Base-by-base conservation (phyloP, 2,113 vertebrate genomes). In the Esox niger region DNA sequence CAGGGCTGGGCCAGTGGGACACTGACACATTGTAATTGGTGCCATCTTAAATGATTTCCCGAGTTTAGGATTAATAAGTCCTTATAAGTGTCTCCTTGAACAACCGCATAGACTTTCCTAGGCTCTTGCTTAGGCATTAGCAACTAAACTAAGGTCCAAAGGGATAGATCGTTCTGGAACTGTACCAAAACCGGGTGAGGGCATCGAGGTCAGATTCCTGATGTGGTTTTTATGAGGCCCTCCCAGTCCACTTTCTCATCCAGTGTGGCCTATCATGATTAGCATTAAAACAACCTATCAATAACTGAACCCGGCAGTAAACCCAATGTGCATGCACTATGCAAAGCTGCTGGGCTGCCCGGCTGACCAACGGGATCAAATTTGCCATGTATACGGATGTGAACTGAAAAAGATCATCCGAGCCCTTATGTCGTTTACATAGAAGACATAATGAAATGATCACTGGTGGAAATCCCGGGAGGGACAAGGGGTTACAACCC, bases 221-320 rank as follows among this genome's bases (percentile, higher is more conserved):
- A 74, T 83, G 82, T 83, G 85, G 74, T 66, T 86, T 88, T 86
- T 81, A 88, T 88, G 80, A 83, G 9, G 2, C 65, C 66, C 79
- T 80, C 32, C n/a, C 63, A 27, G 25, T n/a, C n/a, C n/a, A n/a
- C n/a, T n/a, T 75, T 64, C 66, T 81, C 75, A 62, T 65, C 58
- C 46, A 70, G 58, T 76, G 72, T 82, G 74, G 83, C 78, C 80
- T 87, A 82, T 84, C 83, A 84, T 85, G 85, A 79, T 81, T 75
- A 71, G 78, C n/a, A 84, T 21, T 64, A 84, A 83, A 88, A 85
- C 79, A 89, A 85, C 76, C 38, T 69, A 86, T 89, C 83, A 88
- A 87, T 88, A 86, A 86, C 85, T 75, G 83, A 88, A 46, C 70
- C 60, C 78, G 62, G 77, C 69, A 76, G 86, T 84, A 88, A 87